Evolutionary conservation across 2,113 vertebrate genomes (phyloP), one percentile per base, ranked within the genome.

Genomic region (Lophochroa leadbeateri): DNA sequence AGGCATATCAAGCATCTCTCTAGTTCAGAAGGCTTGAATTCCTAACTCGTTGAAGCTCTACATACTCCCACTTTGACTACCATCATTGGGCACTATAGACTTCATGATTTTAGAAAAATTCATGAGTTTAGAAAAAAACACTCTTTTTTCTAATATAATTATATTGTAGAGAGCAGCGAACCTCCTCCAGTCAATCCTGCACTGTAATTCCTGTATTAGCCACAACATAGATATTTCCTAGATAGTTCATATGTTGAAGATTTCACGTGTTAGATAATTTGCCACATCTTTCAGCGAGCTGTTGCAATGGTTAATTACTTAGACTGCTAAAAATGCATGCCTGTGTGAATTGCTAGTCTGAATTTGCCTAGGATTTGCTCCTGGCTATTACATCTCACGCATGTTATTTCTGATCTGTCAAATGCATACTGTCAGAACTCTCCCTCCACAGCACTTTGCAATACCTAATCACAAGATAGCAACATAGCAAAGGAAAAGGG

Each of bases 341-440:
- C 57, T 79, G 27, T 44, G 44, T 69, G 35, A 85, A 31, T 76
- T 80, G 81, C 77, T 57, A 75, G 69, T 57, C 57, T 88, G n/a
- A 94, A 91, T 93, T 90, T 88, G 80, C 58, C 76, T 75, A 35
- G 33, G 39, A 60, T 79, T 91, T 88, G 80, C 43, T 92, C 86
- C 88, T 88, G 78, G 57, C 72, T 88, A 50, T 88, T 88, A 75
- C 27, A 75, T 86, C 24, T 92, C 35, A 83, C 43, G 47, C 7
- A 7, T 35, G 10, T 5, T 77, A 15, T 83, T 92, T 84, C 68
- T 90, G 76, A 64, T 71, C 72, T 90, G 37, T 88, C 71, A 94
- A 88, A 77, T 70, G n/a, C 17, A 19, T 52, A n/a, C 8, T 64
- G 39, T 76, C 68, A 93, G 60, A 81, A 43, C 23, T 81, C 10